Percentiles rank a stretch among this genome's conserved stretches.
Evolutionary conservation across 2,888 invertebrate species (phyloP).

Genomic region (Pediacus dermestoides): DNA sequence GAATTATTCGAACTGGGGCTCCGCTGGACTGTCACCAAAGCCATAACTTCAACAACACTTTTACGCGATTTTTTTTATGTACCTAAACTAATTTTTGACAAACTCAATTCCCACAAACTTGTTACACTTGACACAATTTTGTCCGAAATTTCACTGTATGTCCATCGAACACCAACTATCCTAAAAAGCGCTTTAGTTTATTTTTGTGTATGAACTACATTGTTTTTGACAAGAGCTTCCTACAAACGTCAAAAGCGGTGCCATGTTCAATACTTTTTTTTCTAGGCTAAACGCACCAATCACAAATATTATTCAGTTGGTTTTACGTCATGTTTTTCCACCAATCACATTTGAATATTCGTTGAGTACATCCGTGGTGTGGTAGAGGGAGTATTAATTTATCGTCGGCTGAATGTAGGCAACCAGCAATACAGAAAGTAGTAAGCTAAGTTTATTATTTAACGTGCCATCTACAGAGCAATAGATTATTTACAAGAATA

Average conservation of each 20-base stretch:
- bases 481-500: too few relatives aligned
- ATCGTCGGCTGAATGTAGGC: too few relatives aligned
- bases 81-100: background rate
- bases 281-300: too few relatives aligned
- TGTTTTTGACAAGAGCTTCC: constrained; percentile 38
- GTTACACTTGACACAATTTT: constrained; percentile 4
- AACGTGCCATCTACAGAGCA: too few relatives aligned
- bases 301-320: constrained; percentile 18
- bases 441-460: too few relatives aligned
- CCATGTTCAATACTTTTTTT: constrained; percentile 50
- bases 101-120: too few relatives aligned
- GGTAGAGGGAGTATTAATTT: too few relatives aligned
- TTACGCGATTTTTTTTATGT: constrained; percentile 2
- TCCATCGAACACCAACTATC: too few relatives aligned
- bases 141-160: too few relatives aligned
- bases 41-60: constrained; percentile 53
- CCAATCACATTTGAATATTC: constrained; percentile 16
- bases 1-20: constrained; percentile 68
- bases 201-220: constrained; percentile 32
- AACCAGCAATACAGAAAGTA: too few relatives aligned
- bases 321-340: constrained; percentile 9
- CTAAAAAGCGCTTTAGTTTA: too few relatives aligned
- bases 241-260: constrained; percentile 41
- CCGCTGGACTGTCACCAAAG: constrained; percentile 69
- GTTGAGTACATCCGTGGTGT: too few relatives aligned